Base-by-base conservation (phyloP, 2,113 vertebrate species). In the Podarcis cretensis region DNA sequence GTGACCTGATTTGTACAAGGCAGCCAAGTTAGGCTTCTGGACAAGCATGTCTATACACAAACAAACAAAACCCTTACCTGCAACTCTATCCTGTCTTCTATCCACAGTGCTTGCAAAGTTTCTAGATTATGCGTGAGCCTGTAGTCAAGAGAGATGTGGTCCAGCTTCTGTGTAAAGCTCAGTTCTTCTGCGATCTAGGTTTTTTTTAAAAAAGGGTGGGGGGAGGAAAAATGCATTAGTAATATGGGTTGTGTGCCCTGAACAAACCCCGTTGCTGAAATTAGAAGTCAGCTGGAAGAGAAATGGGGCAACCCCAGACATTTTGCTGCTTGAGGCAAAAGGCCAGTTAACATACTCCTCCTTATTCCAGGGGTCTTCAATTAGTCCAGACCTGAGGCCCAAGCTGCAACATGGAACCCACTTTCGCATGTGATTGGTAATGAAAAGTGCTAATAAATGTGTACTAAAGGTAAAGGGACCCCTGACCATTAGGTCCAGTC, bases 111-210 rank as follows among this genome's bases (percentile, higher is more conserved):
- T 91, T 85, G 94, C 89, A 98, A 91, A 32, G 63, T 27, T 71
- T 95, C 96, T 86, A 98, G 57, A 1, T 96, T 96, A 93, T 98
- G 98, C 87, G 66, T 93, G 76, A 98, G 93, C 63, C 88, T 91
- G 90, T 95, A 96, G 89, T 84, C 89, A 59, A 98, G 89, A 88
- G 91, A 94, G 16, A 97, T 1, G 4, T 83, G 48, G 30, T 93
- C 95, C 30, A 89, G 8, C 6, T 82, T 91, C 90, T 82, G 95
- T 85, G 93, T 69, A 73, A 97, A 95, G 12, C 54, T 95, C 85
- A 97, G 76, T 66, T 97, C 97, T 90, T 98, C 94, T 13, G 63
- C 96, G 6, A 98, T 83, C 98, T 98, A 95, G 71, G 71, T 77
- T 82, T 14, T 78, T 14, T 43, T 48, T 1, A 48, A 43, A 8